Percentiles rank a stretch among this genome's conserved stretches.
These are phyloP conservation scores for Anticlea derivata DNA, from an alignment of 2,888 invertebrate species.

Conservation along the genomic window DNA sequence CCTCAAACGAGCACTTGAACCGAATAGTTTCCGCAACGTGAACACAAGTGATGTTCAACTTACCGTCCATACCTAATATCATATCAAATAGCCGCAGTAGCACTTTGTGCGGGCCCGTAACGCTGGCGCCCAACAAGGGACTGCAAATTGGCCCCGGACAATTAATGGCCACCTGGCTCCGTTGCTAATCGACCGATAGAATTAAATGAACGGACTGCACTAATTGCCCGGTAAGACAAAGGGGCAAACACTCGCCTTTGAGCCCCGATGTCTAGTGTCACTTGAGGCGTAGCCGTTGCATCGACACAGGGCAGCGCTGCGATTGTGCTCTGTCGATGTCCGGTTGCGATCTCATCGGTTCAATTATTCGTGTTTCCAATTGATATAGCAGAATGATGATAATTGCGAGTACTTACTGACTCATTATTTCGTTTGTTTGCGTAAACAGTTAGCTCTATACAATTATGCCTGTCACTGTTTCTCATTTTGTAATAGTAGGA, in stretches of 20 bases:
- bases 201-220: constrained; percentile 82
- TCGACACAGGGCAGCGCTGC: constrained; percentile 49
- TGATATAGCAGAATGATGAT: constrained; percentile 17
- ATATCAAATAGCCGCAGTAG: constrained; percentile 46
- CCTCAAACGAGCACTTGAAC: constrained; percentile 30
- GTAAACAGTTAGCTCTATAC: too few species aligned
- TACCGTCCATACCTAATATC: constrained; percentile 42
- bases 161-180: constrained; percentile 77
- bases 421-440: constrained; percentile 5
- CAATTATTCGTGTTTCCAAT: constrained; percentile 24
- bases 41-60: constrained; percentile 43
- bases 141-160: constrained; percentile 73
- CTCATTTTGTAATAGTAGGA: too few species aligned
- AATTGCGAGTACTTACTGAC: constrained; percentile 10
- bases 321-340: constrained; percentile 34
- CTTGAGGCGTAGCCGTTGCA: constrained; percentile 71
- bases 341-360: constrained; percentile 18
- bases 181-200: constrained; percentile 82
- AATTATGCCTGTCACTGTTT: too few species aligned
- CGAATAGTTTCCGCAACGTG: constrained; percentile 34
- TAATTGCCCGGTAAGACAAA: constrained; percentile 83
- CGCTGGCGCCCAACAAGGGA: constrained; percentile 61
- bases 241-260: constrained; percentile 82
- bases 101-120: constrained; percentile 51
- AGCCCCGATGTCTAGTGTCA: constrained; percentile 76